These are phyloP conservation scores for Alaudala cheleensis DNA, from an alignment of 2,113 vertebrate genomes.

Conservation along the genomic window DNA sequence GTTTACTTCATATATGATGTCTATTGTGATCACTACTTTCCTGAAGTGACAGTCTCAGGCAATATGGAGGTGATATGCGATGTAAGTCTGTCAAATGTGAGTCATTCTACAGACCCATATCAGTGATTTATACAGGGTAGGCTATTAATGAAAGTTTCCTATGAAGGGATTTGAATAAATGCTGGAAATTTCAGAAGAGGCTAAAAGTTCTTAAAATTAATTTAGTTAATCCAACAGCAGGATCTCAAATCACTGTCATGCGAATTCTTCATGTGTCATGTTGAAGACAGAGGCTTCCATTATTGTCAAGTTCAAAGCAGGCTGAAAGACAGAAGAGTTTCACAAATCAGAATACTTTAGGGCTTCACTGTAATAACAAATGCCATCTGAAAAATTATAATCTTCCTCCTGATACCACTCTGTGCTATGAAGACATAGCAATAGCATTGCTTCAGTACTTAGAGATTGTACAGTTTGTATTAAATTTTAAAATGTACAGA, in stretches of 20 bases:
- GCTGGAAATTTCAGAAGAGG: not conserved
- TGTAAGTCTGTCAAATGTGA: not conserved
- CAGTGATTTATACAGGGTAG: not conserved
- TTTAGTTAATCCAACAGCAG: not conserved
- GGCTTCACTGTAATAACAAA: not conserved
- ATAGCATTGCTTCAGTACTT: not conserved
- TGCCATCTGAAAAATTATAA: not conserved
- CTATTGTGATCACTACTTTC: not conserved
- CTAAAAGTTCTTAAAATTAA: not conserved
- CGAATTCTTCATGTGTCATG: rapidly evolving
- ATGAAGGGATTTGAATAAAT: not conserved
- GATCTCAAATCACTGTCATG: rapidly evolving
- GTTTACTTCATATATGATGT: not conserved
- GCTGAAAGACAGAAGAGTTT: not conserved
- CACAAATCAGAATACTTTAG: not conserved
- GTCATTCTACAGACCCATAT: not conserved
- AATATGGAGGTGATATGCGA: not conserved
- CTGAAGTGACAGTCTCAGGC: not conserved
- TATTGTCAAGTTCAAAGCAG: not conserved
- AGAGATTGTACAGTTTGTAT: not conserved
- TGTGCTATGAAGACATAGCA: not conserved
- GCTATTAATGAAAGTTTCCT: not conserved
- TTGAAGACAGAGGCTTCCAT: not conserved
- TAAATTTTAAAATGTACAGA: not conserved
- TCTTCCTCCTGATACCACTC: not conserved